phyloP scores from a whole-genome alignment of 2,113 vertebrate genomes.

The Tamias sibiricus region DNA sequence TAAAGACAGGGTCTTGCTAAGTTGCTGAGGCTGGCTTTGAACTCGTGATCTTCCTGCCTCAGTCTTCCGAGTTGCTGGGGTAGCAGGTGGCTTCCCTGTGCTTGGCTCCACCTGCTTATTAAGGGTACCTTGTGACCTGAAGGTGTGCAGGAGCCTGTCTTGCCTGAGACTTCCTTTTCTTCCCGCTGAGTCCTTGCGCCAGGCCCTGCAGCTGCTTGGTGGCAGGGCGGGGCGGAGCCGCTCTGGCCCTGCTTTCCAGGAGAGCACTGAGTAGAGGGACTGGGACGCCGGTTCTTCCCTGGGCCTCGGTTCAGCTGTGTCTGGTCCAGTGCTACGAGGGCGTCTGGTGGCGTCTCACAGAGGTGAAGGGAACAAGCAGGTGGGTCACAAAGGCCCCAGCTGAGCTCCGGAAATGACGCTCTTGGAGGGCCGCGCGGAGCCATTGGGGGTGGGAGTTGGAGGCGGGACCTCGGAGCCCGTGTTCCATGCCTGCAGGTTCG shows the following conservation, averaged over 20 bases:
- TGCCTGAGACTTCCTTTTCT: not conserved
- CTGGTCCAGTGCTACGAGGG: too few species aligned
- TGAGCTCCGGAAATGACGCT: not conserved
- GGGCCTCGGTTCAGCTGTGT: not conserved
- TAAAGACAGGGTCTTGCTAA: too few species aligned
- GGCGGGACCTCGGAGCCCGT: not conserved
- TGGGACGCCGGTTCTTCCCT: not conserved
- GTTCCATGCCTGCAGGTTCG: not conserved
- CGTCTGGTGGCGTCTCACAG: not conserved
- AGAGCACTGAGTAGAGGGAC: not conserved
- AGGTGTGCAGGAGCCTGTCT: accelerated
- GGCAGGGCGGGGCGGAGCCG: too few species aligned
- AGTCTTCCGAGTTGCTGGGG: too few species aligned
- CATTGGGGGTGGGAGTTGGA: not conserved
- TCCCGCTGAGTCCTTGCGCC: not conserved
- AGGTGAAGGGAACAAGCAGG: not conserved
- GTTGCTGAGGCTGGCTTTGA: too few species aligned
- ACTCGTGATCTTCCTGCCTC: too few species aligned
- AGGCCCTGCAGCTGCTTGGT: not conserved
- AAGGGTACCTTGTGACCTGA: not conserved
- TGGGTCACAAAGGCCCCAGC: not conserved
- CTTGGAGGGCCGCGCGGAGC: not conserved
- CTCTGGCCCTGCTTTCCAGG: not conserved
- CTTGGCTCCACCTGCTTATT: not conserved
- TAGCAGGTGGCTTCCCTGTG: too few species aligned